Evolutionary conservation across 2,888 invertebrate species (phyloP), one percentile per base, ranked within the genome.

Genomic region (Notocelia uddmanniana): DNA sequence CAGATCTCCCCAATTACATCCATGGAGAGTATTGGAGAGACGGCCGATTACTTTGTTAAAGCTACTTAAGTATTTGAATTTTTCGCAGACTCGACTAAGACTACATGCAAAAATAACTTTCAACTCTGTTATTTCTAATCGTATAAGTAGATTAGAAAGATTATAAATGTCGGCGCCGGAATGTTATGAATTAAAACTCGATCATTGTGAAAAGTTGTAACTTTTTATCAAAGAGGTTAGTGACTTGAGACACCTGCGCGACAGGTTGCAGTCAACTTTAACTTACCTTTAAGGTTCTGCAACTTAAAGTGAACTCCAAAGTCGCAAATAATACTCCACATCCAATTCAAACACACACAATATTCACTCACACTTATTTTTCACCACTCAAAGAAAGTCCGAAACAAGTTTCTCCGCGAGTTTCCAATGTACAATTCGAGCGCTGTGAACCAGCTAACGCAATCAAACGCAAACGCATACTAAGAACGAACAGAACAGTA

Each of bases 211-310:
- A 74, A 74, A 74, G 69, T 73, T 70, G 69, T 55, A 64, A 72
- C 48, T 72, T 19, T 52, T 75, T 84, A 82, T 85, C 80, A 73
- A 72, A 78, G 84, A 89, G 91, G 91, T 91, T 89, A 91, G 84
- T 91, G 91, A 92, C 91, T 90, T 85, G 83, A 90, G 91, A 91
- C 92, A 93, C 92, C 92, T 92, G 92, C 89, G 89, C 90, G 91
- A 92, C 92, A 92, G 91, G 92, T 92, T 92, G 90, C 85, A 87
- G 76, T 81, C 80, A 85, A 87, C 83, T 83, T 84, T 37, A 85
- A 84, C 84, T 85, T 83, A 85, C 85, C 91, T 87, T 81, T 76
- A 76, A 79, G 86, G 83, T 84, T 86, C 83, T 76, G 74, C 75
- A 60, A 62, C 67, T 73, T 80, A 82, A 79, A 73, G 76, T 75